phyloP scores from a whole-genome alignment of 2,113 vertebrate species.

The Carlito syrichta region DNA sequence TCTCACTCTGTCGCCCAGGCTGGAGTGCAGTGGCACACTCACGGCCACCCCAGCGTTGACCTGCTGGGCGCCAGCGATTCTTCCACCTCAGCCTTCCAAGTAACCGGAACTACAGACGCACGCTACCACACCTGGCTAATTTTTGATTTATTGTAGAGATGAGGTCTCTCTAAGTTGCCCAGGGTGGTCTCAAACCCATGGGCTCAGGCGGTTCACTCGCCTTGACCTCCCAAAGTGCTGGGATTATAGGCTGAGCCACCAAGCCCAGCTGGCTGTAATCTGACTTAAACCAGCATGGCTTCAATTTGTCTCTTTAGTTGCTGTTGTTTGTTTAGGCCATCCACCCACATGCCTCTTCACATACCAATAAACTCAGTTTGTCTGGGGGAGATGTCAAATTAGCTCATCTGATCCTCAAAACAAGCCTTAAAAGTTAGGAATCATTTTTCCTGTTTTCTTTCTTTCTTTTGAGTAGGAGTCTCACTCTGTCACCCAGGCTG shows the following conservation, averaged over 20 bases:
- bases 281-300: background rate
- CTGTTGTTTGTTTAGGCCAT: background rate
- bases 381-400: background rate
- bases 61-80: background rate
- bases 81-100: background rate
- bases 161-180: background rate
- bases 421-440: background rate
- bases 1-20: too few relatives aligned
- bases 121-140: background rate
- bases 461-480: too few relatives aligned
- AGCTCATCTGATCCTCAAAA: background rate
- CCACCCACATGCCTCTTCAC: background rate
- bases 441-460: slow-evolving; percentile 14
- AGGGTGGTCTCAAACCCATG: background rate
- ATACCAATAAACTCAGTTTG: background rate
- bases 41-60: background rate
- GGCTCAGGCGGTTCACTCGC: background rate
- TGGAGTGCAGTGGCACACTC: background rate
- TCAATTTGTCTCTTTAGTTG: background rate
- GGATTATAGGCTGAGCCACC: background rate
- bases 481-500: too few relatives aligned
- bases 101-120: background rate
- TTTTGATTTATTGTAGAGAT: background rate
- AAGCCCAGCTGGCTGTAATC: background rate
- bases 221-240: background rate